Evolutionary conservation across 92 coral and sea anemone genomes (phyloP), one percentile per base, ranked within the genome.

Genomic region (Zoanthus sansibaricus): DNA sequence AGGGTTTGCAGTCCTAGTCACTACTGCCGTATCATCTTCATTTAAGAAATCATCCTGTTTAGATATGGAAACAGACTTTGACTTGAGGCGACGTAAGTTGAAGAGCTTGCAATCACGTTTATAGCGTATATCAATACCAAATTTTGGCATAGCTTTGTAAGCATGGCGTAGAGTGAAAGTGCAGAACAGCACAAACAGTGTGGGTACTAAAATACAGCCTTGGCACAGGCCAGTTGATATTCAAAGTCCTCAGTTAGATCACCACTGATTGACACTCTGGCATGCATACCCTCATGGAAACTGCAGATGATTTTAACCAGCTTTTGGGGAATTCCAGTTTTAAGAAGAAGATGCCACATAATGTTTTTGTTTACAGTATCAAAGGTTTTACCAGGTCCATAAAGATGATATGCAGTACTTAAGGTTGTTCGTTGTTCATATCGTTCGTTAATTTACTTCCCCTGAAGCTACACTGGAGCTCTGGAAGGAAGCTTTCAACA

Each of bases 21-120:
- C 71, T 66, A 66, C 17, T 7, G 71, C 71, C 18, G 71, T 32
- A 66, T 66, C 71, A 66, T n/a, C 71, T 66, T 6, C 32, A 25
- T n/a, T 0, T 7, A 66, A n/a, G 71, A 66, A 66, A 66, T 4
- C 1, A 66, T 66, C 71, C 18, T 66, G 71, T 32, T 15, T 66
- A n/a, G 71, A 11, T 66, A n/a, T 66, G 17, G 31, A 66, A 17
- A 32, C 71, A 17, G 71, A 66, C 71, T 66, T 66, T 66, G 71
- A 66, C 32, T 66, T 66, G 17, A 66, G 71, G 71, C 32, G 71
- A 66, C 32, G 32, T 32, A 66, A 32, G 32, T n/a, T 66, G 10
- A 66, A n/a, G 32, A 66, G 5, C 31, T 15, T 15, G 31, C 71
- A 7, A 25, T 66, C 71, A 31, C 17, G 17, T 66, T 66, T 66